These are phyloP conservation scores for Chamaea fasciata DNA, from an alignment of 2,113 vertebrate genomes.

Conservation along the genomic window DNA sequence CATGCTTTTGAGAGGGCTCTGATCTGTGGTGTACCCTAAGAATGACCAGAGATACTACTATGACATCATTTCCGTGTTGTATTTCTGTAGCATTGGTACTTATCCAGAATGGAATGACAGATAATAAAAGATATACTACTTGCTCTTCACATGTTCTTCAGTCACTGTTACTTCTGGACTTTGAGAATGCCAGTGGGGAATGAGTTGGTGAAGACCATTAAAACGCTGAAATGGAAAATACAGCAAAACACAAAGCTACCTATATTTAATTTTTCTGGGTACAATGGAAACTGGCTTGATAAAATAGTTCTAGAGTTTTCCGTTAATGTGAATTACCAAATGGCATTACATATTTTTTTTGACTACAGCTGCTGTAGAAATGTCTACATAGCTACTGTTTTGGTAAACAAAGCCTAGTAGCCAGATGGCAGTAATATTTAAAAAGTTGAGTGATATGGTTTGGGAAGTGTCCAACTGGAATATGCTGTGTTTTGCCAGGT, in stretches of 20 bases:
- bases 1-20: background rate
- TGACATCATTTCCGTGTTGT: accelerated
- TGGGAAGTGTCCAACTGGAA: conserved; percentile 56
- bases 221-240: background rate
- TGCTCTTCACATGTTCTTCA: background rate
- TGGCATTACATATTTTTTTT: conserved; percentile 27
- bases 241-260: background rate
- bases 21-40: background rate
- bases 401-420: conserved; percentile 65
- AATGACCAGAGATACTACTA: accelerated
- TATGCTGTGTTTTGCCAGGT: conserved; percentile 60
- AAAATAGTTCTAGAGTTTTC: background rate
- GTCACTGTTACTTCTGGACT: background rate
- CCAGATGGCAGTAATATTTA: conserved; percentile 69
- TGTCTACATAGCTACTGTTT: conserved; percentile 68
- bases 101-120: background rate
- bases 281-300: background rate
- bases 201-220: background rate
- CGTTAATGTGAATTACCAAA: conserved; percentile 2
- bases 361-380: conserved; percentile 53
- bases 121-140: background rate
- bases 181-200: background rate
- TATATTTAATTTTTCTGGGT: background rate
- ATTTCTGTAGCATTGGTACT: background rate
- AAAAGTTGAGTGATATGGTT: conserved; percentile 27